Conservation (phyloP, 1,140 invertebrate genomes). For the Onthophagus taurus region DNA sequence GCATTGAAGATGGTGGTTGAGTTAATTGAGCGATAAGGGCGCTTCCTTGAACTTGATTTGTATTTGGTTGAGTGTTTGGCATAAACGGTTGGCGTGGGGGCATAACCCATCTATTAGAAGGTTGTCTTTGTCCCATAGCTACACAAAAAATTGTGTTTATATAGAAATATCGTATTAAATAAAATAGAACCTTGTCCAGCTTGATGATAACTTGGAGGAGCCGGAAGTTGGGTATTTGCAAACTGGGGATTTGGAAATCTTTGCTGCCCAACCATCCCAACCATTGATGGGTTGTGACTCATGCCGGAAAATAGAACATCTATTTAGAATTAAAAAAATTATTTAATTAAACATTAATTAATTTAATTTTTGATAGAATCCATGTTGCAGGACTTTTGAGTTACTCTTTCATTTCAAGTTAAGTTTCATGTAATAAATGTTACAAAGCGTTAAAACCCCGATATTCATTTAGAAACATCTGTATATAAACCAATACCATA, state of each 20-base stretch:
- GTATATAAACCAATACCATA: no score
- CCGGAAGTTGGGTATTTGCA: slow-evolving; percentile 41
- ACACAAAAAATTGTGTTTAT: neutral
- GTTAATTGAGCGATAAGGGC: slow-evolving; percentile 60
- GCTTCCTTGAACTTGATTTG: slow-evolving; percentile 40
- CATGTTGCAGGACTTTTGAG: no score
- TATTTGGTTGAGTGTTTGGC: slow-evolving; percentile 35
- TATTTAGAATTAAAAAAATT: no score
- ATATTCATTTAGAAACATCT: no score
- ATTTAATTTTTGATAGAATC: no score
- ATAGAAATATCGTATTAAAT: neutral
- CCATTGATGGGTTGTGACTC: slow-evolving; percentile 6
- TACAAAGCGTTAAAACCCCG: no score
- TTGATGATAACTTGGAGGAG: slow-evolving; percentile 44
- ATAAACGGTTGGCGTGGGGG: slow-evolving; percentile 39
- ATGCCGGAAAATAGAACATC: slow-evolving; percentile 8
- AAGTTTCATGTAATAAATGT: no score
- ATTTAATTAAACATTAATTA: no score
- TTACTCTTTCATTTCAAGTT: no score
- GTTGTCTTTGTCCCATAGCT: slow-evolving; percentile 7
- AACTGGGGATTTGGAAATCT: slow-evolving; percentile 26
- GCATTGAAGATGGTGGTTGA: slow-evolving; percentile 49
- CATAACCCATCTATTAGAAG: slow-evolving; percentile 24
- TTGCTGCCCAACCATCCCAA: slow-evolving; percentile 17
- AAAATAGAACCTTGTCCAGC: neutral